Percentiles rank a stretch among this genome's conserved stretches.
Conservation (phyloP, 2,113 vertebrate species). For the Smithornis capensis region DNA sequence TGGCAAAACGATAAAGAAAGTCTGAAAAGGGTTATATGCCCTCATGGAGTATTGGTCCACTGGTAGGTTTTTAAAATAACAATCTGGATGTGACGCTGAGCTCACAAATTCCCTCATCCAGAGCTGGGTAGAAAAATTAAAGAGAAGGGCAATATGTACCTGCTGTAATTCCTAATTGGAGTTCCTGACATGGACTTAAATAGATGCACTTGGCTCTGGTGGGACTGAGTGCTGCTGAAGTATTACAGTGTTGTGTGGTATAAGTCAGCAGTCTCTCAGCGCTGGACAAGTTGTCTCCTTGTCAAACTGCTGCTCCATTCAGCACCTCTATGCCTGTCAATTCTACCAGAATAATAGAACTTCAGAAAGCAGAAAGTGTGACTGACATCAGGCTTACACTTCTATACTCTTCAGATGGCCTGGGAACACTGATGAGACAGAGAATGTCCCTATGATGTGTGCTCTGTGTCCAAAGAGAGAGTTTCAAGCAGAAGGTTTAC, state of each 20-base stretch:
- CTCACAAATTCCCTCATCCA: not conserved
- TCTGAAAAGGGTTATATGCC: not conserved
- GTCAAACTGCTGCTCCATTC: not conserved
- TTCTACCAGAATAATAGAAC: not conserved
- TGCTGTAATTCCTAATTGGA: not conserved
- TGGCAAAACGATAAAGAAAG: not conserved
- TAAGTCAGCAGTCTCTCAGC: not conserved
- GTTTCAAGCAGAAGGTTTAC: not conserved
- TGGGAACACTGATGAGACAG: not conserved
- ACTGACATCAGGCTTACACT: not conserved
- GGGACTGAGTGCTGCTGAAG: not conserved
- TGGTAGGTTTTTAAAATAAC: not conserved
- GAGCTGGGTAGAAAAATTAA: not conserved
- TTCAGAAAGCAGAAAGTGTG: not conserved
- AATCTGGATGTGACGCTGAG: not conserved
- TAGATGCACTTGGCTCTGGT: not conserved
- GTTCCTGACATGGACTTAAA: not conserved
- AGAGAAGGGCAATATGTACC: not conserved
- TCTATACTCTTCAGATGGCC: not conserved
- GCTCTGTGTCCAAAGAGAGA: not conserved
- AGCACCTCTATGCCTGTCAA: not conserved
- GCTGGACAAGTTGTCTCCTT: not conserved
- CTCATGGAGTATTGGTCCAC: not conserved
- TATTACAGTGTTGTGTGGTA: not conserved
- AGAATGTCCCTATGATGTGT: not conserved